A percentile compares a stretch with the other conserved stretches of the same genome.
Evolutionary conservation across 2,888 invertebrate species (phyloP).

Genomic region (Mantis religiosa): DNA sequence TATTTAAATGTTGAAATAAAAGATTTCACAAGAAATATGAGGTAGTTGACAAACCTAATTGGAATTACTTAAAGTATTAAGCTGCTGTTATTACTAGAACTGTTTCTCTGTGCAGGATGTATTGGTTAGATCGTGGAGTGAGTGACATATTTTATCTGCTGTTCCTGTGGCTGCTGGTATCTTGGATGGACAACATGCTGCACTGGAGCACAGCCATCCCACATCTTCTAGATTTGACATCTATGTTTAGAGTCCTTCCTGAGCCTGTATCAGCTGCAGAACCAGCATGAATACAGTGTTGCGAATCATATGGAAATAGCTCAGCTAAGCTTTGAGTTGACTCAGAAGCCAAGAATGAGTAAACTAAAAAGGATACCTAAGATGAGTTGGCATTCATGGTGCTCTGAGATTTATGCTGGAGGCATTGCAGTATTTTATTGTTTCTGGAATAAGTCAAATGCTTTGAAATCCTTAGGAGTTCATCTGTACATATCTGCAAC

Average conservation of each 20-base stretch:
- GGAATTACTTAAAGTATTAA: background rate
- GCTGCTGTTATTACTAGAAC: background rate
- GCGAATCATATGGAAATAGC: background rate
- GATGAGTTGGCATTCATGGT: background rate
- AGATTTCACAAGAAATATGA: too few relatives aligned
- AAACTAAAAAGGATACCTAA: background rate
- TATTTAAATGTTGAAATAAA: too few relatives aligned
- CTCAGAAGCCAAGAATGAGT: background rate
- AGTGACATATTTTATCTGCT: conserved; percentile 31
- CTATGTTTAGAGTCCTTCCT: background rate
- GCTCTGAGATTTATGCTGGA: background rate
- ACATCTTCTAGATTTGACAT: background rate
- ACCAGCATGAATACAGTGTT: background rate
- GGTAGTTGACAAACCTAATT: too few relatives aligned
- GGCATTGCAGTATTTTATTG: background rate
- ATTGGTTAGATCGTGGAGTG: conserved; percentile 32
- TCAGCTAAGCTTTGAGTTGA: background rate
- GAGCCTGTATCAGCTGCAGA: background rate
- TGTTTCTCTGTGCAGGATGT: conserved; percentile 30
- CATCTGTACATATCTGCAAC: background rate
- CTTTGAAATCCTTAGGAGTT: background rate
- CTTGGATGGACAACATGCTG: background rate
- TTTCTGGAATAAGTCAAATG: background rate
- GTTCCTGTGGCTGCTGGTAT: conserved; percentile 18
- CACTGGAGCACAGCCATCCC: background rate